phyloP scores from a whole-genome alignment of 2,797 vertebrate species.

The Acipenser ruthenus region DNA sequence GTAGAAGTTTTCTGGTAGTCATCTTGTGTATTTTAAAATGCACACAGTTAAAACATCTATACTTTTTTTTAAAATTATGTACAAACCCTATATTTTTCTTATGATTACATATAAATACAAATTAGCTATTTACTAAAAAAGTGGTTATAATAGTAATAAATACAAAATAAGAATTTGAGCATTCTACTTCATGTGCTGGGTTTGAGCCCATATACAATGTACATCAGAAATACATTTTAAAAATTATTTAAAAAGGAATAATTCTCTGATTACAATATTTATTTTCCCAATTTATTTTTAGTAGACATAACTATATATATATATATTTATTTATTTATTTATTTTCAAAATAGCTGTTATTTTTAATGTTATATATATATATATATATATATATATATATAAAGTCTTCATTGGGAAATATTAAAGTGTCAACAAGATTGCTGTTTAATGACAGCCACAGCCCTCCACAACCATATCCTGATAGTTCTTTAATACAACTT shows the following conservation, averaged over 20 bases:
- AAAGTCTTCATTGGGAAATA: constrained; percentile 96
- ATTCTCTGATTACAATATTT: constrained; percentile 99
- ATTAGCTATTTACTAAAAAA: constrained; percentile 98
- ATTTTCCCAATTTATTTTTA: constrained; percentile 84
- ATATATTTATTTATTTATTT: no score
- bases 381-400: constrained; percentile 74
- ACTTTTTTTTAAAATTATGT: constrained; percentile 68
- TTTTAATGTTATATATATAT: constrained; percentile 30
- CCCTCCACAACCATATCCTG: constrained; percentile 99
- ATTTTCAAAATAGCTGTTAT: constrained; percentile 54
- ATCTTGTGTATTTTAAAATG: constrained; percentile 41
- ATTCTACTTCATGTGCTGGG: constrained; percentile 99
- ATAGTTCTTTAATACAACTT: constrained; percentile 97
- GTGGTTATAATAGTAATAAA: constrained; percentile 99
- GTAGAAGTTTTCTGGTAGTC: no score
- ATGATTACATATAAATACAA: constrained; percentile 98
- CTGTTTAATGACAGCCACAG: constrained; percentile 87
- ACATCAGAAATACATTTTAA: constrained; percentile 96
- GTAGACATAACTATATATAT: constrained; percentile 60
- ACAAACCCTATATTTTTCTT: constrained; percentile 78
- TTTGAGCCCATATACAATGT: constrained; percentile 98
- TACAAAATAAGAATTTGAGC: constrained; percentile 99
- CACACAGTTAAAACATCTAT: constrained; percentile 57
- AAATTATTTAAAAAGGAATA: constrained; percentile 91
- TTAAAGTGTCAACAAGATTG: constrained; percentile 73